Conservation (phyloP, 2,113 vertebrate species). For the Odontesthes bonariensis region DNA sequence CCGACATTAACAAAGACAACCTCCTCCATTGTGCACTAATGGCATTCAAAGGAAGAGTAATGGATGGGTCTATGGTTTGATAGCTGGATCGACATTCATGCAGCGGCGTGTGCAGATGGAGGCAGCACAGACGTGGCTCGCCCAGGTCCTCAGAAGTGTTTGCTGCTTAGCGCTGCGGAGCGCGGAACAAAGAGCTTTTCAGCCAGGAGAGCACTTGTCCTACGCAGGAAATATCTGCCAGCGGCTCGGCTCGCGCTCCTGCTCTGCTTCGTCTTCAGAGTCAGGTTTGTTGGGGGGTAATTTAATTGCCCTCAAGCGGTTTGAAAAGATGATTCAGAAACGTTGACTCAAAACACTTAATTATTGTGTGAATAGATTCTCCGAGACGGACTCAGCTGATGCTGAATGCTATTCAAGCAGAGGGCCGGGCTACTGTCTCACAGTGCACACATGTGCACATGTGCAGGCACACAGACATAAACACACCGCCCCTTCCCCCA, state of each 20-base stretch:
- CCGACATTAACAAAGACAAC: constrained; percentile 92
- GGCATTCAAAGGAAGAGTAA: constrained; percentile 94
- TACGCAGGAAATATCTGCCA: constrained; percentile 89
- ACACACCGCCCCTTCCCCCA: constrained; percentile 2
- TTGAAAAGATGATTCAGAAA: constrained; percentile 99
- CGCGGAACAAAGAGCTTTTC: constrained; percentile 92
- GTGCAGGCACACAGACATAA: constrained; percentile 31
- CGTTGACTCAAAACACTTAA: constrained; percentile 98
- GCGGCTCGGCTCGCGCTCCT: constrained; percentile 78
- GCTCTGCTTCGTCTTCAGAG: constrained; percentile 82
- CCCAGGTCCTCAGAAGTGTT: constrained; percentile 94
- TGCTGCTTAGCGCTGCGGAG: constrained; percentile 94
- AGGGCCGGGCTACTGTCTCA: constrained; percentile 72
- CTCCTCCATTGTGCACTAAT: constrained; percentile 92
- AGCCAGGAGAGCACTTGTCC: constrained; percentile 94
- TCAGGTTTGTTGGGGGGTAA: constrained; percentile 95
- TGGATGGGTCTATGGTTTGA: constrained; percentile 93
- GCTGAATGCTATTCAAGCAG: constrained; percentile 85
- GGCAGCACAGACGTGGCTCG: constrained; percentile 85
- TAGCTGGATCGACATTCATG: constrained; percentile 91
- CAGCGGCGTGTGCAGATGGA: constrained; percentile 83
- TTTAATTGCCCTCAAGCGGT: constrained; percentile 94
- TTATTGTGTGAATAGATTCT: constrained; percentile 96
- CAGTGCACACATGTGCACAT: constrained; percentile 19
- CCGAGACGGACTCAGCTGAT: constrained; percentile 88